These are phyloP conservation scores for Rhopalosiphum maidis DNA, from an alignment of 1,140 invertebrate species.

Conservation along the genomic window DNA sequence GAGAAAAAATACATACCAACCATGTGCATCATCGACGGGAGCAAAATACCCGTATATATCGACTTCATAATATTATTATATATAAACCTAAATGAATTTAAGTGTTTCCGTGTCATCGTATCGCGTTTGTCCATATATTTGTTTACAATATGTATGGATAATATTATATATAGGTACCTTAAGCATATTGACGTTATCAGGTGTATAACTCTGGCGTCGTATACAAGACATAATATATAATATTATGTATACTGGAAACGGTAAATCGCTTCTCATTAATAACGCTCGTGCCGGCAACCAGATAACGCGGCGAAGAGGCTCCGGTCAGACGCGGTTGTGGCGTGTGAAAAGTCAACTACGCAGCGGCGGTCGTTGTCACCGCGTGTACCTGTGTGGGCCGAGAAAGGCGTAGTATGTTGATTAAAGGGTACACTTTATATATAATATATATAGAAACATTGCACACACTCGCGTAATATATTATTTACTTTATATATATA, in stretches of 20 bases:
- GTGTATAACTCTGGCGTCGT: neutral
- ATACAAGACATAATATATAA: neutral
- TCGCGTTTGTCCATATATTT: neutral
- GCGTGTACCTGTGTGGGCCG: neutral
- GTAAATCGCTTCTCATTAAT: constrained; percentile 44
- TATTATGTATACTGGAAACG: neutral
- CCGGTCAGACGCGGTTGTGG: neutral
- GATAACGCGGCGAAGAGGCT: neutral
- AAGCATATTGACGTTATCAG: constrained; percentile 3
- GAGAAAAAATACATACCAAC: neutral
- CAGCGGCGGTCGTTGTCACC: neutral
- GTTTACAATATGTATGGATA: neutral
- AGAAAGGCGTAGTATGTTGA: neutral
- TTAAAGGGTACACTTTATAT: neutral
- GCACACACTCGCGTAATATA: neutral
- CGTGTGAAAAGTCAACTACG: constrained; percentile 11
- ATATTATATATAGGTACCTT: neutral
- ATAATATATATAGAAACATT: neutral
- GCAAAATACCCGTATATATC: neutral
- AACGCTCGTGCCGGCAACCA: neutral
- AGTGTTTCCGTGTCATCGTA: constrained; percentile 22
- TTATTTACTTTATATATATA: neutral
- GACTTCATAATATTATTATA: neutral
- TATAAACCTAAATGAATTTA: neutral
- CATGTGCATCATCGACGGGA: neutral